Base-by-base conservation (phyloP, 2,888 invertebrate genomes). In the Drosophila cyrtoloma region DNA sequence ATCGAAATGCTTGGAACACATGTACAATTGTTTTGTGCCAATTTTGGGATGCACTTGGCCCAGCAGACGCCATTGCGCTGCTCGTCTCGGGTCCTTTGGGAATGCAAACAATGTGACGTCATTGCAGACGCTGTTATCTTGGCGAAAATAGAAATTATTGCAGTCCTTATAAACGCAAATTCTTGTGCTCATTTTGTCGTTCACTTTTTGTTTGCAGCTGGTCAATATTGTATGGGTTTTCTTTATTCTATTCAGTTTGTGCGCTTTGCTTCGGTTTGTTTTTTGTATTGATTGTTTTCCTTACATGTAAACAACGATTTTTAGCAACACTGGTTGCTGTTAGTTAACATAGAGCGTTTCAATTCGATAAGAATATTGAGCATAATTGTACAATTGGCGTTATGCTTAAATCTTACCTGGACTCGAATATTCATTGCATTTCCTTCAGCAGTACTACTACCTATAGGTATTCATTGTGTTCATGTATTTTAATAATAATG, bases 1-100 rank as follows among this genome's bases (percentile, higher is more conserved):
- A 63, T 93, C 92, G 14, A 93, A 93, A 69, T 93, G 92, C n/a
- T 87, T 84, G 1, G 92, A 91, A 62, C 92, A 93, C 74, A 92
- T 91, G 52, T 66, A 88, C 37, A 89, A 61, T 39, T 75, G 64
- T 0, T 68, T 71, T 0, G n/a, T 32, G 0, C 82, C 71, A 14
- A 89, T 55, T 57, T 84, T 77, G 0, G 81, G 68, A 14, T 73
- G 56, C 5, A 90, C 89, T 22, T 77, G 73, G 1, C 91, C 93
- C 2, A 89, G 64, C 14, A 75, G 28, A 51, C 85, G 72, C 92
- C 92, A 92, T n/a, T 79, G 62, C 7, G 82, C 67, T 0, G 82
- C 83, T 0, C 93, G 88, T 5, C 78, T 74, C 0, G 77, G 64
- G 52, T 93, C 81, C 28, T 91, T 93, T 1, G 92, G 92, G 68